These are phyloP conservation scores for Ormyrus rosae DNA, from an alignment of 2,888 invertebrate genomes.

Conservation along the genomic window DNA sequence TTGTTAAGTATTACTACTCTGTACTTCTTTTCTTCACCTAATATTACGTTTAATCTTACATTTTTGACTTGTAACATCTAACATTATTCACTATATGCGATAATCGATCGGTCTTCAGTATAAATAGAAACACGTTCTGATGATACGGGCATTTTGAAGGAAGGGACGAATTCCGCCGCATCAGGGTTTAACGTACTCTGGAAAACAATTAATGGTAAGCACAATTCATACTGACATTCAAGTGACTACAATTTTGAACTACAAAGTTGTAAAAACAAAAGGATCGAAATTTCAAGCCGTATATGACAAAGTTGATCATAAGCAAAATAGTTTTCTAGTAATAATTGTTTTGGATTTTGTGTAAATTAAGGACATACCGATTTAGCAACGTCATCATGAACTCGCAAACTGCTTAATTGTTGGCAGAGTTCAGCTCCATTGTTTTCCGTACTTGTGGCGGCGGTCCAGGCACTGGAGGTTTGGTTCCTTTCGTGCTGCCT, in stretches of 20 bases:
- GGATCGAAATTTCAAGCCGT: background rate
- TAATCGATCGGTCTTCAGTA: constrained; percentile 63
- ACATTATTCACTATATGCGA: constrained; percentile 63
- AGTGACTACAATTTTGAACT: background rate
- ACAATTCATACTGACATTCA: background rate
- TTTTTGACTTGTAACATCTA: constrained; percentile 64
- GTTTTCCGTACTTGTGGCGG: constrained; percentile 69
- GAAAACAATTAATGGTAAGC: background rate
- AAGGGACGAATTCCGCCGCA: constrained; percentile 90
- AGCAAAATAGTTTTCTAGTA: background rate
- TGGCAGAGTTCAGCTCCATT: constrained; percentile 72
- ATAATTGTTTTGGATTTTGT: constrained; percentile 4
- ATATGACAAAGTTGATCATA: background rate
- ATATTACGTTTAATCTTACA: constrained; percentile 57
- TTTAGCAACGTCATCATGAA: constrained; percentile 73
- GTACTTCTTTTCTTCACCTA: constrained; percentile 55
- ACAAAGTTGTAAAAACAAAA: background rate
- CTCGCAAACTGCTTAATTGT: constrained; percentile 69
- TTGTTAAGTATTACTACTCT: constrained; percentile 56
- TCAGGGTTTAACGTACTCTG: constrained; percentile 89
- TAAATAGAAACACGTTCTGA: constrained; percentile 62
- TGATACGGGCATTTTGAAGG: constrained; percentile 68
- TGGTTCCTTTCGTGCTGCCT: constrained; percentile 73
- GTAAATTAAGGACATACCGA: constrained; percentile 63
- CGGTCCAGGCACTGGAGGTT: constrained; percentile 71